Evolutionary conservation across 2,888 invertebrate genomes (phyloP).

Genomic region (Petrophora chlorosata): DNA sequence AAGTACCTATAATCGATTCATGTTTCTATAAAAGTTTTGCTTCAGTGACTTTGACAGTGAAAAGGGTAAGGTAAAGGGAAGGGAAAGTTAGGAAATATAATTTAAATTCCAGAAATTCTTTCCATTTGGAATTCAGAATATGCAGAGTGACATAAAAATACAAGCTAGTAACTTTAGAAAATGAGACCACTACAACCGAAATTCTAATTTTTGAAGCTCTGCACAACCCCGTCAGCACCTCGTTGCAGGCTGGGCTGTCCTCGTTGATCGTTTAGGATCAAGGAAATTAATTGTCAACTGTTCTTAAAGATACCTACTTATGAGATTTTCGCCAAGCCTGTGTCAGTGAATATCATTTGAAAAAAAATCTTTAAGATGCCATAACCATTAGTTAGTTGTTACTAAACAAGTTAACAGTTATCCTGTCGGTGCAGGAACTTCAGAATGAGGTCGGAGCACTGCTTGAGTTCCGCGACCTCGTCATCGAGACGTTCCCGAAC

Average conservation of each 20-base stretch:
- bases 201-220: too few relatives aligned
- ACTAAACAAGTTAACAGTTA: not conserved
- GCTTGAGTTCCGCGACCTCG: constrained; percentile 95
- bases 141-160: not conserved
- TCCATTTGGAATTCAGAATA: constrained; percentile 4
- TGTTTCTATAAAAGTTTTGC: constrained; percentile 21
- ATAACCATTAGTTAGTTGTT: too few relatives aligned
- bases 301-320: too few relatives aligned
- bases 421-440: constrained; percentile 84
- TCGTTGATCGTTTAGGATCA: too few relatives aligned
- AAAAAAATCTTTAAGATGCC: not conserved
- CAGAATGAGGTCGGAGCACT: constrained; percentile 97
- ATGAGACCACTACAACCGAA: too few relatives aligned
- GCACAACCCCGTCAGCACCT: too few relatives aligned
- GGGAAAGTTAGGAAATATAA: constrained; percentile 24
- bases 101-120: constrained; percentile 18
- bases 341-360: too few relatives aligned
- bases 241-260: too few relatives aligned
- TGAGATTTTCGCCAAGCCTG: too few relatives aligned
- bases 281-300: too few relatives aligned
- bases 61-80: constrained; percentile 31
- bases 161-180: not conserved
- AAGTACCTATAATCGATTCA: constrained; percentile 21
- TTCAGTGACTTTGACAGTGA: constrained; percentile 31
- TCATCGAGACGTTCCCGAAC: constrained; percentile 97